Conservation (phyloP, 1,140 invertebrate genomes). For the Geopemphigus sp. region DNA sequence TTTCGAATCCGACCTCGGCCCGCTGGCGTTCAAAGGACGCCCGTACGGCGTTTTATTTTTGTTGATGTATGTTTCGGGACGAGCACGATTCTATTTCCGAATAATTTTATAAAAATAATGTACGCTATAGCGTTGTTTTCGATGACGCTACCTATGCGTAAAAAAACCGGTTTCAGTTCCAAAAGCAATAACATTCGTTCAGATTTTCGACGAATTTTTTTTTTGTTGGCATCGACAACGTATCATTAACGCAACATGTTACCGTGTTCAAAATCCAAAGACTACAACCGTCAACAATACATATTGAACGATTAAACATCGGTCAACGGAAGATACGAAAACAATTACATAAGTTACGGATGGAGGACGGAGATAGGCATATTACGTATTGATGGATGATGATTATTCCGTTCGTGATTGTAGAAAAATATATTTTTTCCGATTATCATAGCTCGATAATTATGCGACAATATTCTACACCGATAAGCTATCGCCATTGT, state of each 20-base stretch:
- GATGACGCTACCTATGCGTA: background rate
- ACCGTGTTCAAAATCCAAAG: background rate
- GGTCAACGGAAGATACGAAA: background rate
- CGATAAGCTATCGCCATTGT: background rate
- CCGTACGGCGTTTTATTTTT: background rate
- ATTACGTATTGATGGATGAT: background rate
- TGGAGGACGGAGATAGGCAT: background rate
- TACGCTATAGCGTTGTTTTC: background rate
- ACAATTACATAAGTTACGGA: background rate
- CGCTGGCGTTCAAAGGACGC: constrained; percentile 33
- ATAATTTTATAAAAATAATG: background rate
- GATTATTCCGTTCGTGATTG: background rate
- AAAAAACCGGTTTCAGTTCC: constrained; percentile 8
- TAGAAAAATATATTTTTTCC: background rate
- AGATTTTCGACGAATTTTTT: background rate
- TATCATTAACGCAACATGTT: background rate
- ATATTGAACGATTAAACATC: background rate
- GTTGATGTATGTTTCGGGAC: constrained; percentile 2
- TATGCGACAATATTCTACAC: background rate
- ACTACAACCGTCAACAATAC: too few relatives aligned
- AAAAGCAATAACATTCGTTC: background rate
- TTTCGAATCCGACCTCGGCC: constrained; percentile 29
- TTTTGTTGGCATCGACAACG: background rate
- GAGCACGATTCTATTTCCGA: constrained; percentile 38
- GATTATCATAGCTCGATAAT: background rate